Evolutionary conservation across 2,113 vertebrate species (phyloP).

Genomic region (Poecile atricapillus): DNA sequence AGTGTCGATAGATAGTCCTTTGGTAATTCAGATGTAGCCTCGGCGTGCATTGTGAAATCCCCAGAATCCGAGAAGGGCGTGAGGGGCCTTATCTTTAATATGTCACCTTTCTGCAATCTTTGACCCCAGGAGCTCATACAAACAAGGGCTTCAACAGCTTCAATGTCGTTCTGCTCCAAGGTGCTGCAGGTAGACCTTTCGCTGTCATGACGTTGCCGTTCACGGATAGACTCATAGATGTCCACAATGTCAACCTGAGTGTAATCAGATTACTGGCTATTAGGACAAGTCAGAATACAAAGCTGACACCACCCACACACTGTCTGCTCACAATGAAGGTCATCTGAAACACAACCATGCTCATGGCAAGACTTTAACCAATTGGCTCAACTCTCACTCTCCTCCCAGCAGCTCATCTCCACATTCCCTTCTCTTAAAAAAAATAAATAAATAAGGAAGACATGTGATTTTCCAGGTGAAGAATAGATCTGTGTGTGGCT

Average conservation of each 20-base stretch:
- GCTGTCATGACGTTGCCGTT: slow-evolving; percentile 83
- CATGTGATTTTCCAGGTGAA: background rate
- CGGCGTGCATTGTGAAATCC: slow-evolving; percentile 76
- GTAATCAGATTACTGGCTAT: slow-evolving; percentile 65
- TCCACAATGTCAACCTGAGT: slow-evolving; percentile 82
- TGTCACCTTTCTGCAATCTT: slow-evolving; percentile 76
- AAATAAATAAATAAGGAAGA: background rate
- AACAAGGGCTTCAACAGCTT: slow-evolving; percentile 92
- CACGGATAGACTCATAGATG: slow-evolving; percentile 77
- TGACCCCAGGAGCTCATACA: slow-evolving; percentile 98
- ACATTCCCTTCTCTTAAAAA: background rate
- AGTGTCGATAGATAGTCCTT: slow-evolving; percentile 89
- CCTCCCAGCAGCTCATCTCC: background rate
- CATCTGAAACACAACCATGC: background rate
- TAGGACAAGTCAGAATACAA: slow-evolving; percentile 30
- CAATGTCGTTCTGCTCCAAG: slow-evolving; percentile 89
- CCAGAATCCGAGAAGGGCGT: slow-evolving; percentile 94
- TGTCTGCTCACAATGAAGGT: slow-evolving; percentile 6
- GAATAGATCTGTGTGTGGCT: background rate
- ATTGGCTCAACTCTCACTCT: background rate
- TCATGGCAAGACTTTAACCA: background rate
- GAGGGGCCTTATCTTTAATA: slow-evolving; percentile 82
- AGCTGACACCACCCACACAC: background rate
- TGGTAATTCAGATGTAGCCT: slow-evolving; percentile 63
- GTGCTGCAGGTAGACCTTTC: slow-evolving; percentile 78